These are phyloP conservation scores for Acholoe squamosa DNA, from an alignment of 2,888 invertebrate genomes.

Conservation along the genomic window DNA sequence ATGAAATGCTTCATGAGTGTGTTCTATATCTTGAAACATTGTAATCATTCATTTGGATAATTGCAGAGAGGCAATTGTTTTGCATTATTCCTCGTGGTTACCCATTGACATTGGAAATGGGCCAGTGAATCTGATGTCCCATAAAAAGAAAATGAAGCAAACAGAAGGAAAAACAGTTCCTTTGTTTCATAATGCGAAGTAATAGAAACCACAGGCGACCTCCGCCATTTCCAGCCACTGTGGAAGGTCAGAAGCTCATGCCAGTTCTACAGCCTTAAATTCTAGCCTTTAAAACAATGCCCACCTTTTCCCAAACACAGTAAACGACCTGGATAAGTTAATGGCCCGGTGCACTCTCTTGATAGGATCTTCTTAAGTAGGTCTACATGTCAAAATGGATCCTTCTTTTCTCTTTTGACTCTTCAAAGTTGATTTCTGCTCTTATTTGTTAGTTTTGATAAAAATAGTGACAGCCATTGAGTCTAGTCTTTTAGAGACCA, in stretches of 20 bases:
- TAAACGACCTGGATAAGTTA: not conserved
- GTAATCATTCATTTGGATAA: too few relatives aligned
- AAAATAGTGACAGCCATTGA: too few relatives aligned
- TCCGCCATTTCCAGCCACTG: conserved; percentile 24
- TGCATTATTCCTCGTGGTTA: conserved; percentile 16
- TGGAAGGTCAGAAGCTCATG: not conserved
- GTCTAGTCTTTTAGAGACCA: too few relatives aligned
- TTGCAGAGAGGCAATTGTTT: not conserved
- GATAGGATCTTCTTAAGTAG: too few relatives aligned
- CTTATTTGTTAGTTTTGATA: too few relatives aligned
- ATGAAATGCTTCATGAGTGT: too few relatives aligned
- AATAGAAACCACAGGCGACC: conserved; percentile 20
- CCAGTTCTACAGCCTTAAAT: not conserved
- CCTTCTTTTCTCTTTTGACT: too few relatives aligned
- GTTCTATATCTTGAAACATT: too few relatives aligned
- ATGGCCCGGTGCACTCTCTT: not conserved
- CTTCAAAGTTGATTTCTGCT: too few relatives aligned
- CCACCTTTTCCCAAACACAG: not conserved
- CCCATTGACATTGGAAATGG: not conserved
- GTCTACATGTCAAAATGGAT: too few relatives aligned
- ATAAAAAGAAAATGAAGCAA: conserved; percentile 9
- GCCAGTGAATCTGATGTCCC: conserved; percentile 4
- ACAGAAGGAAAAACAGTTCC: not conserved
- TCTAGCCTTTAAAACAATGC: conserved; percentile 8
- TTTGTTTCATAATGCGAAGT: not conserved